Percentiles rank a stretch among this genome's conserved stretches.
These are phyloP conservation scores for Caenorhabditis panamensis DNA, from an alignment of 2,888 invertebrate genomes.

Conservation along the genomic window DNA sequence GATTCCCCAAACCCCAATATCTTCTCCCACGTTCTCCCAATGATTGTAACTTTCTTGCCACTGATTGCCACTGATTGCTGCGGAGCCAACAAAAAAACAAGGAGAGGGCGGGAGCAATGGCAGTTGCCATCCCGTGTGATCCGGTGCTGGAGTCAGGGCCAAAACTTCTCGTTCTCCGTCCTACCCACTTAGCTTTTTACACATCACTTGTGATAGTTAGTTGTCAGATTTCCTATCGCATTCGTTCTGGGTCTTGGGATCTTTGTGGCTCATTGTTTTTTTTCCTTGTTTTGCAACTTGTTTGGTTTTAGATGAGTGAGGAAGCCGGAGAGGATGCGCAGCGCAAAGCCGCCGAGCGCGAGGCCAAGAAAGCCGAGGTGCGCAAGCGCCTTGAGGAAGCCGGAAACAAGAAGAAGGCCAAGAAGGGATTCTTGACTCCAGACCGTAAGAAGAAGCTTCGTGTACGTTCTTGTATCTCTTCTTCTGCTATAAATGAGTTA, in stretches of 20 bases:
- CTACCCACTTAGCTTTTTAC: constrained; percentile 9
- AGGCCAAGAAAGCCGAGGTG: constrained; percentile 95
- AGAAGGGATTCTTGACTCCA: constrained; percentile 99
- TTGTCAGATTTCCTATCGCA: not conserved
- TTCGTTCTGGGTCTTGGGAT: too few relatives aligned
- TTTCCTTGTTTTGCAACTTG: not conserved
- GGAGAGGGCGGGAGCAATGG: constrained; percentile 22
- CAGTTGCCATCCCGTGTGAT: constrained; percentile 39
- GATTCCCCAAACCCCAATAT: too few relatives aligned
- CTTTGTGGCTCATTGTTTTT: too few relatives aligned
- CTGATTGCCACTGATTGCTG: not conserved
- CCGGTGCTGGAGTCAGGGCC: not conserved
- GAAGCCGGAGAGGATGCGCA: constrained; percentile 66
- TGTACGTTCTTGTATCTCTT: constrained; percentile 85
- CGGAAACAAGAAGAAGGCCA: constrained; percentile 89
- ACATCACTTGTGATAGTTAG: constrained; percentile 44
- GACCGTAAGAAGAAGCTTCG: constrained; percentile 99
- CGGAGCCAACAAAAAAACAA: constrained; percentile 26
- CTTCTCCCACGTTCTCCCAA: too few relatives aligned
- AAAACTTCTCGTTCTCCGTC: not conserved
- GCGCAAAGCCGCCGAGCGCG: constrained; percentile 94
- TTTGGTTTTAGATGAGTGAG: constrained; percentile 66
- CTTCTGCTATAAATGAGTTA: too few relatives aligned
- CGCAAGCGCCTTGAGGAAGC: constrained; percentile 98
- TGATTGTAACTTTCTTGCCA: not conserved